A percentile compares a stretch with the other conserved stretches of the same genome.
Evolutionary conservation across 2,113 vertebrate species (phyloP).

Genomic region (Oncorhynchus tshawytscha): DNA sequence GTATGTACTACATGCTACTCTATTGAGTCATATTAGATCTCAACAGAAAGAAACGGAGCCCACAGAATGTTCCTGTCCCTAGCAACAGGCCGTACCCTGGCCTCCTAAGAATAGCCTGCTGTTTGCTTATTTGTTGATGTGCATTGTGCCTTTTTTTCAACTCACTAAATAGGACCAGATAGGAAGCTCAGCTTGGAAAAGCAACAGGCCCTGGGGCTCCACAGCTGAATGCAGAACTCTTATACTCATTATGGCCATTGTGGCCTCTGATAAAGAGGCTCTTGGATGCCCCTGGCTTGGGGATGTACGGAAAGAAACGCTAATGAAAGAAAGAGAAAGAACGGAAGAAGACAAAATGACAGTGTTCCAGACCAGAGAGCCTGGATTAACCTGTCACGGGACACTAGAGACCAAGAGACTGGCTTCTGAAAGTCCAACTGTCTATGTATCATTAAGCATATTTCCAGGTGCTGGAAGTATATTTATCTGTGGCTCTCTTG

Average conservation of each 20-base stretch:
- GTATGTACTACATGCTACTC: no score
- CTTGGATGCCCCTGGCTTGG: conserved; percentile 43
- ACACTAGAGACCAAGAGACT: background rate
- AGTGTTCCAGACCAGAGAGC: conserved; percentile 26
- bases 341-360: conserved; percentile 33
- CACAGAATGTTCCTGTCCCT: conserved; percentile 12
- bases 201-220: conserved; percentile 49
- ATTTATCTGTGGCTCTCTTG: no score
- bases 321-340: conserved; percentile 23
- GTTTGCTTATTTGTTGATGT: conserved; percentile 40
- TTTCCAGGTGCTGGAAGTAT: no score
- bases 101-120: conserved; percentile 37
- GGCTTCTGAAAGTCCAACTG: background rate
- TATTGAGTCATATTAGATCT: background rate
- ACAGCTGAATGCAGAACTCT: conserved; percentile 53
- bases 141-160: conserved; percentile 36
- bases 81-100: background rate
- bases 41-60: background rate
- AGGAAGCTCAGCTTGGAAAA: conserved; percentile 51
- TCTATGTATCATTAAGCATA: background rate
- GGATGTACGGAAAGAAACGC: conserved; percentile 26
- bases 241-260: conserved; percentile 56
- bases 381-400: conserved; percentile 35
- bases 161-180: conserved; percentile 48
- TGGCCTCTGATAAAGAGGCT: conserved; percentile 45